phyloP scores from a whole-genome alignment of 2,888 invertebrate genomes.

The Metopia argyrocephala region DNA sequence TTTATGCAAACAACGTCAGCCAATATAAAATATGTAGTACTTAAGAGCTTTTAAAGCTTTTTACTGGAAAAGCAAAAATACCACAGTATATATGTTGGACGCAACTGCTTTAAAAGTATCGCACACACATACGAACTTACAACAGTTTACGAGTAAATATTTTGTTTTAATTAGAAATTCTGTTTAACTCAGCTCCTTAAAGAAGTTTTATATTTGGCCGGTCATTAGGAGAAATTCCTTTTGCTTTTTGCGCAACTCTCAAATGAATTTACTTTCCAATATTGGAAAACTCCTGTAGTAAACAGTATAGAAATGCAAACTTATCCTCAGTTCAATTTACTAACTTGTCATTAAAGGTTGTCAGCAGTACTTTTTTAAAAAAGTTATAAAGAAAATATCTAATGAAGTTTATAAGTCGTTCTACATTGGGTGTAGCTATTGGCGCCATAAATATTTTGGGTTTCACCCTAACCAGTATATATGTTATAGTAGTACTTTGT shows the following conservation, averaged over 20 bases:
- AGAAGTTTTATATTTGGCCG: background rate
- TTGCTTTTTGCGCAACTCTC: background rate
- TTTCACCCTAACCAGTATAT: constrained; percentile 4
- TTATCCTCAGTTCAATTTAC: background rate
- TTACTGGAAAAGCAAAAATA: too few species aligned
- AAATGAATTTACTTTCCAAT: background rate
- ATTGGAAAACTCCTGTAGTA: background rate
- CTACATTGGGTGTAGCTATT: constrained; percentile 24
- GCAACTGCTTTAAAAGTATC: too few species aligned
- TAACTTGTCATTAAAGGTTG: background rate
- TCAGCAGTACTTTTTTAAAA: background rate
- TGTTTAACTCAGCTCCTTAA: background rate
- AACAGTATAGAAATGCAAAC: background rate
- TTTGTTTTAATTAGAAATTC: background rate
- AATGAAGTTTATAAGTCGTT: constrained; percentile 14
- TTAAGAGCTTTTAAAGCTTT: too few species aligned
- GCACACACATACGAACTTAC: too few species aligned
- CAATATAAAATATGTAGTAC: too few species aligned
- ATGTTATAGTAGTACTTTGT: constrained; percentile 17
- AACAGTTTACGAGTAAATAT: too few species aligned
- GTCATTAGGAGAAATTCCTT: background rate
- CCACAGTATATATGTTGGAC: too few species aligned
- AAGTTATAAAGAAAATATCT: background rate
- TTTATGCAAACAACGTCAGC: too few species aligned
- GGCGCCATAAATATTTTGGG: constrained; percentile 22